Evolutionary conservation across 2,888 invertebrate species (phyloP).

Genomic region (Rhimphoctona megacephalus): DNA sequence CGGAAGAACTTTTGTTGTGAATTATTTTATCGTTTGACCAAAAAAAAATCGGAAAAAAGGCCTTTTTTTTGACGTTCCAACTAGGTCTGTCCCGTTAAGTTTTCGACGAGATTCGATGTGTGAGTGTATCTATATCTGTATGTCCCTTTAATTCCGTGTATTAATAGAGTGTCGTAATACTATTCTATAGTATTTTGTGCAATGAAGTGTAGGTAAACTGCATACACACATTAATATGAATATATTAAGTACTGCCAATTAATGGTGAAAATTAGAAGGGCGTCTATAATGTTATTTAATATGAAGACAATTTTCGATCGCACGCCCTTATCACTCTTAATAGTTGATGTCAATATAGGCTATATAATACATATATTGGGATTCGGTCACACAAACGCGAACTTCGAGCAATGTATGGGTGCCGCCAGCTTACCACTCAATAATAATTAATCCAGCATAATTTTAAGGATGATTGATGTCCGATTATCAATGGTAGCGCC

Average conservation of each 20-base stretch:
- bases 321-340: background rate
- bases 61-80: too few species aligned
- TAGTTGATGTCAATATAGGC: background rate
- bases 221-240: background rate
- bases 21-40: too few species aligned
- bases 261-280: background rate
- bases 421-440: slow-evolving; percentile 68
- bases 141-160: slow-evolving; percentile 20
- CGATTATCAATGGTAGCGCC: slow-evolving; percentile 74
- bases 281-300: background rate
- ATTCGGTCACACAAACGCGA: background rate
- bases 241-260: background rate
- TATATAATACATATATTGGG: background rate
- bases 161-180: slow-evolving; percentile 25
- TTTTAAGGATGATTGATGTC: slow-evolving; percentile 78
- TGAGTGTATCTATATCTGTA: slow-evolving; percentile 38
- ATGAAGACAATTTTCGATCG: background rate
- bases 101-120: slow-evolving; percentile 36
- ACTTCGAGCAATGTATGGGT: slow-evolving; percentile 51
- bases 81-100: too few species aligned
- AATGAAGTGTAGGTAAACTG: background rate
- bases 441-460: slow-evolving; percentile 78
- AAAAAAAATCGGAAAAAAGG: too few species aligned
- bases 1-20: too few species aligned
- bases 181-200: background rate